phyloP scores from a whole-genome alignment of 2,797 vertebrate genomes.

The Knipowitschia caucasica region DNA sequence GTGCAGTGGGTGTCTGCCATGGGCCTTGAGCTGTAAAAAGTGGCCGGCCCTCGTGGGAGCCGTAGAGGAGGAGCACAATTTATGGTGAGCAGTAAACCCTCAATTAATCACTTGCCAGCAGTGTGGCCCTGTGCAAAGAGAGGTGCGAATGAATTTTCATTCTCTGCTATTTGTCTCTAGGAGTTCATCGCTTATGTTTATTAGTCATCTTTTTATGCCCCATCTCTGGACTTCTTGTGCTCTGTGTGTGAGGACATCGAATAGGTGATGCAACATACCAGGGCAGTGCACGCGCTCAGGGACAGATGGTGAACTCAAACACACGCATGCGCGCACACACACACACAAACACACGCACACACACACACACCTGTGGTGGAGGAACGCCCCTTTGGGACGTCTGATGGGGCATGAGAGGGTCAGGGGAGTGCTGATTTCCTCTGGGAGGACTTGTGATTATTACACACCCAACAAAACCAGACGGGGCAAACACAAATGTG shows the following conservation, averaged over 20 bases:
- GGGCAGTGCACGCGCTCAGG: slow-evolving; percentile 34
- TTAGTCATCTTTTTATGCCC: slow-evolving; percentile 85
- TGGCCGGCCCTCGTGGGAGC: slow-evolving; percentile 70
- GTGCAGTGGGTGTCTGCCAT: slow-evolving; percentile 46
- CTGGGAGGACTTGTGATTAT: slow-evolving; percentile 84
- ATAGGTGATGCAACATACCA: slow-evolving; percentile 65
- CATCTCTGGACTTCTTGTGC: slow-evolving; percentile 62
- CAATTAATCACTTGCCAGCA: slow-evolving; percentile 88
- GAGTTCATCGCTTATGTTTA: slow-evolving; percentile 96
- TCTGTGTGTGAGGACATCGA: slow-evolving; percentile 25
- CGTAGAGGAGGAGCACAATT: slow-evolving; percentile 83
- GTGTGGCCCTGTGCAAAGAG: slow-evolving; percentile 84
- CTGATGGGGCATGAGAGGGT: slow-evolving; percentile 67
- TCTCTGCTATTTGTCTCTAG: slow-evolving; percentile 83
- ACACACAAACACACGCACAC: slow-evolving; percentile 32
- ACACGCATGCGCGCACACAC: slow-evolving; percentile 39
- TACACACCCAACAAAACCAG: slow-evolving; percentile 47
- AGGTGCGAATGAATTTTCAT: slow-evolving; percentile 94
- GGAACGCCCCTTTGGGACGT: slow-evolving; percentile 79
- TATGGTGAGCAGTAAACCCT: slow-evolving; percentile 86
- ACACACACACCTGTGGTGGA: slow-evolving; percentile 33
- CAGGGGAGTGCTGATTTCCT: slow-evolving; percentile 92
- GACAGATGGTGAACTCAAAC: slow-evolving; percentile 72
- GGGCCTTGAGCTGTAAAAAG: slow-evolving; percentile 76
- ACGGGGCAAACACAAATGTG: slow-evolving; percentile 16